phyloP scores from a whole-genome alignment of 2,797 vertebrate genomes.

The Pempheris klunzingeri region DNA sequence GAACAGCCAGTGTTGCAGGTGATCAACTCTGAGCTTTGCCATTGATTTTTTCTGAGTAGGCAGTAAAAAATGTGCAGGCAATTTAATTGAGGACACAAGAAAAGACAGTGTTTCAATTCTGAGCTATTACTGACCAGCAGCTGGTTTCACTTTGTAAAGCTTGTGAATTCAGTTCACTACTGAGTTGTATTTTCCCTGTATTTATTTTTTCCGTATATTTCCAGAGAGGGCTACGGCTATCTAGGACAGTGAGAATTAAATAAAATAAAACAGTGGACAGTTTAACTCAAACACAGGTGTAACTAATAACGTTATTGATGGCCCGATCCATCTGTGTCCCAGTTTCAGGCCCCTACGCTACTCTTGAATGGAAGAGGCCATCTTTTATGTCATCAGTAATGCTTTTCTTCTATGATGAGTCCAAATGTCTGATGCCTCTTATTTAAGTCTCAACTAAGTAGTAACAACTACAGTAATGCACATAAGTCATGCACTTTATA shows the following conservation, averaged over 20 bases:
- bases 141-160: not conserved
- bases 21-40: not conserved
- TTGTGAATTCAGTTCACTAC: not conserved
- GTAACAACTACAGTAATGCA: not conserved
- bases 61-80: slow-evolving; percentile 4
- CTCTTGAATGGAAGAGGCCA: not conserved
- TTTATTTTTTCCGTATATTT: not conserved
- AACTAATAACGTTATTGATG: not conserved
- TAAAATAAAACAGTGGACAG: not conserved
- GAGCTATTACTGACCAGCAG: not conserved
- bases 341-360: not conserved
- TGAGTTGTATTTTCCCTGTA: not conserved
- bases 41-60: slow-evolving; percentile 11
- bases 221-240: not conserved
- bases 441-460: not conserved
- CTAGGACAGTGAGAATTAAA: not conserved
- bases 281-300: not conserved
- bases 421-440: not conserved
- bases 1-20: not conserved
- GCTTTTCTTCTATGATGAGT: not conserved
- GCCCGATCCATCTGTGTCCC: slow-evolving; percentile 1
- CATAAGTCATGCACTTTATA: not conserved
- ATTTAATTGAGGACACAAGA: not conserved
- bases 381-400: not conserved
- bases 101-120: not conserved